Conservation (phyloP, 2,888 invertebrate genomes). For the Nasonovia ribisnigri region DNA sequence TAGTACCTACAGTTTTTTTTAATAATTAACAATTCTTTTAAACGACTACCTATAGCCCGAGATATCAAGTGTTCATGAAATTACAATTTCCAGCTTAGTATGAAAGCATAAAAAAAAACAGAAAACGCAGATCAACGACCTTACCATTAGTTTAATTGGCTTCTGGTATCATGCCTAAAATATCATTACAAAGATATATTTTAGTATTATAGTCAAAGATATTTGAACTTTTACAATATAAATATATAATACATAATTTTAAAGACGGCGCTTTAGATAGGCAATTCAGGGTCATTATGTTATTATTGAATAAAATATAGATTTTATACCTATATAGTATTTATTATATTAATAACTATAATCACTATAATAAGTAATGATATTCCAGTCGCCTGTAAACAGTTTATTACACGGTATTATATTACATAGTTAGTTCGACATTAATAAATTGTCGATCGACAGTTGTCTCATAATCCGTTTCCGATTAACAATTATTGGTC, state of each 20-base stretch:
- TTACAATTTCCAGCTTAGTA: background rate
- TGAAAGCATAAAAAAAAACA: background rate
- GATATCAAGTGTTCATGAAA: background rate
- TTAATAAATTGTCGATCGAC: background rate
- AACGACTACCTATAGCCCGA: background rate
- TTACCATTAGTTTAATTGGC: background rate
- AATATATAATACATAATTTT: background rate
- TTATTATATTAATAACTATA: background rate
- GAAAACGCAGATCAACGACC: background rate
- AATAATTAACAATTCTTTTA: background rate
- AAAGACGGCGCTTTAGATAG: slow-evolving; percentile 9
- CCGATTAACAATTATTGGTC: background rate
- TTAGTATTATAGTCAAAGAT: background rate
- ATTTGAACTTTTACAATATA: background rate
- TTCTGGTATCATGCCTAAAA: background rate
- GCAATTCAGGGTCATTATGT: background rate
- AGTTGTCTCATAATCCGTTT: background rate
- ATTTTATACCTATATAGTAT: background rate
- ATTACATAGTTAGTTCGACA: background rate
- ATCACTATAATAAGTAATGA: background rate
- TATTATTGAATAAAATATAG: background rate
- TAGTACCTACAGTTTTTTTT: background rate
- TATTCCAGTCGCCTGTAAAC: background rate
- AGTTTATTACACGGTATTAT: background rate
- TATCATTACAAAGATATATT: background rate